Base-by-base conservation (phyloP, 1,140 invertebrate genomes). In the Pseudomyrmex cubaensis region DNA sequence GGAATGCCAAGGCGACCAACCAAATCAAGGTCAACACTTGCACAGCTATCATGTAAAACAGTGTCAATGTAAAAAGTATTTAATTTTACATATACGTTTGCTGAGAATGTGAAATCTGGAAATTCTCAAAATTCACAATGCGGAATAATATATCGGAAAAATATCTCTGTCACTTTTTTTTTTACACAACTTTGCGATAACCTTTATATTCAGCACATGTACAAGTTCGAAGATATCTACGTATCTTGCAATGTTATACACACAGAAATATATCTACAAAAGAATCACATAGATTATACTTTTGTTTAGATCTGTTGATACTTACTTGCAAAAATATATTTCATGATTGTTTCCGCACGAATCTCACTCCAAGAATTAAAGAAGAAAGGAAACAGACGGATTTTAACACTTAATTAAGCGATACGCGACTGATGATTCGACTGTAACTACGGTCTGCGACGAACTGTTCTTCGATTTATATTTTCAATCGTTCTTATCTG, bases 1-100 rank as follows among this genome's bases (percentile, higher is more conserved):
- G 76, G 52, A 82, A 82, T 63, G 78, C 72, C 72, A 82, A 82
- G 72, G 78, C 46, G 48, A 82, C 20, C 70, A 75, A 82, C 52
- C n/a, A 82, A 62, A 82, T 62, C 57, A 82, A 7, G 48, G 72
- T 44, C 78, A 63, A 62, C n/a, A 54, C 44, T 63, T 82, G 70
- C 8, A 75, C 48, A 63, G 46, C 72, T 74, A 48, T 75, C 13
- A 2, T 75, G 17, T 46, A 63, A 63, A 82, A 63, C 7, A 3
- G 61, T 5, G 8, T 17, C 12, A 13, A 59, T 9, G 1, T 50
- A 35, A 10, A 7, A 35, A 7, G 35, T 35, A 48, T 56, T 25
- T 20, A 10, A 5, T 8, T 59, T 78, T 46, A 22, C 46, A 17
- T 54, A 35, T 50, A n/a, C 5, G 56, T 56, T 67, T 75, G 1